Evolutionary conservation across 1,140 invertebrate species (phyloP), one percentile per base, ranked within the genome.

Genomic region (Cydia pomonella): DNA sequence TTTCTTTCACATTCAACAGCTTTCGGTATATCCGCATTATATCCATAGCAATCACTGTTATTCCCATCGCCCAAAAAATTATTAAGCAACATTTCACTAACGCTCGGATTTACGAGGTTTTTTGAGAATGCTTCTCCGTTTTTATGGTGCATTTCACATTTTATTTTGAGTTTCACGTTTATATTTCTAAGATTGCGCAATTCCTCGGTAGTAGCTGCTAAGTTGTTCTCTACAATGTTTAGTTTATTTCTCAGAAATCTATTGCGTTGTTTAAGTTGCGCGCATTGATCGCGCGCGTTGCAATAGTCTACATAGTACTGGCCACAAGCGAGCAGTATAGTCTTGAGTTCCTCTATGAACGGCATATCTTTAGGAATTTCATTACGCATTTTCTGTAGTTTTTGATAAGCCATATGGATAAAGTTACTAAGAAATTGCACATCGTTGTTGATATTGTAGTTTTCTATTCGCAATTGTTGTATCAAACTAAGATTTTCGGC

Each of bases 241-340:
- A 83, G 71, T 81, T 85, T 83, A 66, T 79, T 84, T 50, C 41
- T 78, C 2, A 87, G 73, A 72, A 81, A 87, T 53, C 75, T 25
- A 76, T 85, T 86, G 47, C 78, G 83, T 63, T 81, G 79, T 77
- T 85, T 72, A 5, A 83, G 63, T 69, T 79, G 74, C 13, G 72
- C 12, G 21, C 71, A 77, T 62, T 75, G 81, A 33, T 78, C 71
- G 25, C 59, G 71, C 77, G 80, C 78, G 38, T 83, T 82, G n/a
- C 21, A 71, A 23, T 73, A 79, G 72, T 81, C 77, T 18, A 80
- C 77, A 64, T 82, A 80, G 27, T 81, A 82, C 72, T 84, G 76
- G 1, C 82, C 81, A 69, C 79, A 85, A 71, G 29, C 78, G 29
- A 82, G 0, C 16, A 85, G 80, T 16, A 85, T 79, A 27, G 78